phyloP scores from a whole-genome alignment of 2,797 vertebrate species.

The Enteromius radiatus region DNA sequence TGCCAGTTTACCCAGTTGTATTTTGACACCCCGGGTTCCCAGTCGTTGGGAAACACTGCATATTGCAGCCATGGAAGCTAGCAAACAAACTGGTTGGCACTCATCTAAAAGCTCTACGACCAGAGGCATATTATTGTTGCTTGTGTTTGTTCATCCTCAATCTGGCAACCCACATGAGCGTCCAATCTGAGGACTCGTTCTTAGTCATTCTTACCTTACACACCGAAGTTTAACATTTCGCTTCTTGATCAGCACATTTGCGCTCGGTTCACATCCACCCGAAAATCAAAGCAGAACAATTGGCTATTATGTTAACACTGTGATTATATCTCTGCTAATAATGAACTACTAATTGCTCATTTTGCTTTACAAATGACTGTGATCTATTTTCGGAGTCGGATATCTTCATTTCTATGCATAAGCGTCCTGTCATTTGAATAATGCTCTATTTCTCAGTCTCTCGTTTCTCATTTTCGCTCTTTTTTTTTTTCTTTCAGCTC shows the following conservation, averaged over 20 bases:
- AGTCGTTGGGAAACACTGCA: background rate
- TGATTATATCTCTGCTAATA: slow-evolving; percentile 19
- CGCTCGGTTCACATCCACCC: background rate
- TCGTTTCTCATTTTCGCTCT: background rate
- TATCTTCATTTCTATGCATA: slow-evolving; percentile 5
- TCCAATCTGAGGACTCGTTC: background rate
- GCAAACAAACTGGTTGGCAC: background rate
- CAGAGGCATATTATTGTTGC: background rate
- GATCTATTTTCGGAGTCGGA: slow-evolving; percentile 30
- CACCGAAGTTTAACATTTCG: background rate
- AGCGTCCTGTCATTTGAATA: slow-evolving; percentile 24
- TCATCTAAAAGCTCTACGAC: background rate
- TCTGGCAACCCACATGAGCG: background rate
- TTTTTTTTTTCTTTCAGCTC: slow-evolving; percentile 41
- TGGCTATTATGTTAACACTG: background rate
- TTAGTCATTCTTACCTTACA: background rate
- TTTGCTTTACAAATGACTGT: background rate
- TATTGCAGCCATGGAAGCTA: background rate
- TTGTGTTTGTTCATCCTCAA: background rate
- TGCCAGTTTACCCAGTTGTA: too few relatives aligned
- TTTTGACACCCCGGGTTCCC: background rate
- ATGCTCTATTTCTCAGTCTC: background rate
- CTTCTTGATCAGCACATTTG: slow-evolving; percentile 7
- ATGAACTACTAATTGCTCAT: slow-evolving; percentile 31
- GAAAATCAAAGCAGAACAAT: slow-evolving; percentile 23